phyloP scores from a whole-genome alignment of 2,113 vertebrate genomes.

The Centropus bengalensis region DNA sequence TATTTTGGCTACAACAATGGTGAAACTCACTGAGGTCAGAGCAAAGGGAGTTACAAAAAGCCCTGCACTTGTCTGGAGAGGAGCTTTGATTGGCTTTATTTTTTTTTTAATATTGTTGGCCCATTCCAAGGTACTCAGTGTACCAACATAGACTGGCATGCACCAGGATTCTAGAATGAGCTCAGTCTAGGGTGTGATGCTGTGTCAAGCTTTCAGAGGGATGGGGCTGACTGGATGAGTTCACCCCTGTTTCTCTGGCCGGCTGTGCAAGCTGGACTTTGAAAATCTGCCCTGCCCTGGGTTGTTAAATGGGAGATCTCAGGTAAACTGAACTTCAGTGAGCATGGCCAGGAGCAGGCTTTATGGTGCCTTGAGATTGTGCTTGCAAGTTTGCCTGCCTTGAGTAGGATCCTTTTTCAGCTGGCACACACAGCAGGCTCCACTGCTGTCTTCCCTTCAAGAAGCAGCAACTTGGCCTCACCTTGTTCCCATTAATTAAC shows the following conservation, averaged over 20 bases:
- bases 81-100: not conserved
- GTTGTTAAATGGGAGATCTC: not conserved
- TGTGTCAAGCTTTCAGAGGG: not conserved
- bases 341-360: not conserved
- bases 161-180: not conserved
- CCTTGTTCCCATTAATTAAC: not conserved
- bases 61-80: not conserved
- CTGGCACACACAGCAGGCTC: not conserved
- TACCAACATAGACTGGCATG: not conserved
- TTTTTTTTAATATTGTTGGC: not conserved
- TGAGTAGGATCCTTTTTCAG: not conserved
- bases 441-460: not conserved
- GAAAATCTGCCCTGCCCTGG: not conserved
- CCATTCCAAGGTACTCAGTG: not conserved
- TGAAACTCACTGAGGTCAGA: not conserved
- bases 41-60: not conserved
- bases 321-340: not conserved
- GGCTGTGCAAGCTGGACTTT: not conserved
- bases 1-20: not conserved
- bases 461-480: not conserved
- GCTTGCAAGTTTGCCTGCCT: not conserved
- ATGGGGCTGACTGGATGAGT: not conserved
- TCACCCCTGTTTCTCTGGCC: not conserved
- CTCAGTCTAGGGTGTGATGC: not conserved
- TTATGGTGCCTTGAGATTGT: not conserved